These are phyloP conservation scores for Turritopsis rubra DNA, from an alignment of 30 jellyfish, hydroid and myxozoan species.

Conservation along the genomic window DNA sequence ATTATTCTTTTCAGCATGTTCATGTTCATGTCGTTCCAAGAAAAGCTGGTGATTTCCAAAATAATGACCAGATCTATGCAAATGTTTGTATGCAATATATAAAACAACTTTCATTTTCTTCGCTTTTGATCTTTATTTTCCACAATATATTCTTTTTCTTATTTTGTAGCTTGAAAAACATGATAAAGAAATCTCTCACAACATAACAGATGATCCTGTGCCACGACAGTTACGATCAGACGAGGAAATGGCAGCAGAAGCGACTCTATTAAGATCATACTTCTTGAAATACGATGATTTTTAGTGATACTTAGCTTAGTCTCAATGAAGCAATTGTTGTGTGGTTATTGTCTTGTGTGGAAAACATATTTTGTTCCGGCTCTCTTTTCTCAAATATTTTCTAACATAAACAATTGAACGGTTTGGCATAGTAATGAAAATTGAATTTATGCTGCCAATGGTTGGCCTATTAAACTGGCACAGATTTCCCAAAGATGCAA, in stretches of 20 bases:
- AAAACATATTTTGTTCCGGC: too few relatives aligned
- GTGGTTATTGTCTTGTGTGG: too few relatives aligned
- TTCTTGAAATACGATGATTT: conserved; percentile 13
- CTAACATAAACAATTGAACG: too few relatives aligned
- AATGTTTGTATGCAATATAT: conserved; percentile 37
- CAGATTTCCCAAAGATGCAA: too few relatives aligned
- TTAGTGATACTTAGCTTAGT: too few relatives aligned
- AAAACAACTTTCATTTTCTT: neutral
- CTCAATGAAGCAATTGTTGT: too few relatives aligned
- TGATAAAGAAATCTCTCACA: conserved; percentile 45
- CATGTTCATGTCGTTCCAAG: conserved; percentile 89
- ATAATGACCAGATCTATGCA: conserved; percentile 68
- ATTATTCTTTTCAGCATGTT: conserved; percentile 60
- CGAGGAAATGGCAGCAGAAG: conserved; percentile 79
- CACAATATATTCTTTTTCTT: neutral
- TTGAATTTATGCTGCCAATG: too few relatives aligned
- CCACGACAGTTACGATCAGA: conserved; percentile 36
- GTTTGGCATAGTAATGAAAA: too few relatives aligned
- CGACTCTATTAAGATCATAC: conserved; percentile 39
- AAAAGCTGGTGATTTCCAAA: conserved; percentile 51
- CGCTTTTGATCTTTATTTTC: neutral
- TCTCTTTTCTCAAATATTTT: too few relatives aligned
- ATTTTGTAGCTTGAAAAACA: conserved; percentile 60
- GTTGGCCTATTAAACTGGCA: too few relatives aligned
- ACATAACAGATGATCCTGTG: neutral